phyloP scores from a whole-genome alignment of 1,140 invertebrate genomes.

The Bombus superbus region DNA sequence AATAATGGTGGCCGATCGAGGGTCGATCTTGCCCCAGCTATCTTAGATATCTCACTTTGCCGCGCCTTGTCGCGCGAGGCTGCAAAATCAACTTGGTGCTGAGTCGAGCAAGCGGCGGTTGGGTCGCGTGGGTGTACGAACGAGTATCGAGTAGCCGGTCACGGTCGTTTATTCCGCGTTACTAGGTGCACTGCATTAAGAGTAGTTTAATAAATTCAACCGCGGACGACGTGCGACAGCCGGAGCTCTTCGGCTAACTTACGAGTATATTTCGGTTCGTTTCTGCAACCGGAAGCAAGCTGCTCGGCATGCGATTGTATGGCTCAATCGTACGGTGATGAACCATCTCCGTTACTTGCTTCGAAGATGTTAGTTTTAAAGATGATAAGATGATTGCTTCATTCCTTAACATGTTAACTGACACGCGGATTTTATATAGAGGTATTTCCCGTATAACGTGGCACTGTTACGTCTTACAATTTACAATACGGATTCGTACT shows the following conservation, averaged over 20 bases:
- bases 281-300: slow-evolving; percentile 1
- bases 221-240: slow-evolving; percentile 37
- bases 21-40: slow-evolving; percentile 63
- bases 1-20: slow-evolving; percentile 38
- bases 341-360: slow-evolving; percentile 1
- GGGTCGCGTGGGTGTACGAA: slow-evolving; percentile 53
- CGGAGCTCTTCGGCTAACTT: slow-evolving; percentile 37
- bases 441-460: no score
- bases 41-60: slow-evolving; percentile 70
- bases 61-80: slow-evolving; percentile 31
- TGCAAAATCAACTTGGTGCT: slow-evolving; percentile 7
- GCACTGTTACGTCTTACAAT: no score
- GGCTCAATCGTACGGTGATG: not conserved
- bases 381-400: no score
- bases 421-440: no score
- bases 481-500: no score
- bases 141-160: slow-evolving; percentile 62
- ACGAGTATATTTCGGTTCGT: slow-evolving; percentile 42
- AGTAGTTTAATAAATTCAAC: slow-evolving; percentile 64
- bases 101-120: not conserved
- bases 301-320: not conserved
- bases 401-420: no score
- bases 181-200: slow-evolving; percentile 59
- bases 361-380: not conserved
- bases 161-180: slow-evolving; percentile 62